Conservation (phyloP, 2,113 vertebrate species). For the Cichladusa arquata region DNA sequence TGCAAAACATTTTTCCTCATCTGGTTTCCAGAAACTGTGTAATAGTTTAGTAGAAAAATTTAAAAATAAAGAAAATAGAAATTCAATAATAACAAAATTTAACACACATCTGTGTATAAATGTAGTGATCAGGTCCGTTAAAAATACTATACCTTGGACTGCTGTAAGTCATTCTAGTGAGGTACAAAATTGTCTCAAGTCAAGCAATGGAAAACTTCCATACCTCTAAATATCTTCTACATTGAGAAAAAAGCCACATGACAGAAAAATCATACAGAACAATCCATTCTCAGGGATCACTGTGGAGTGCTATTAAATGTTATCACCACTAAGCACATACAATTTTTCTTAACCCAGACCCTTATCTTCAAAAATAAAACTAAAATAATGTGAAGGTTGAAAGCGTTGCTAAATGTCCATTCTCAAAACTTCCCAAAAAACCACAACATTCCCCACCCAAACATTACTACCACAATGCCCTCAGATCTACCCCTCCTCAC, state of each 20-base stretch:
- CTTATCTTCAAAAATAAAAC: background rate
- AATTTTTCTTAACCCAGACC: background rate
- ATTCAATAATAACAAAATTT: background rate
- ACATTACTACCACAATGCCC: background rate
- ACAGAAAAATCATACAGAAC: background rate
- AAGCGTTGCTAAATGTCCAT: background rate
- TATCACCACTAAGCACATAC: background rate
- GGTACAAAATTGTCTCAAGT: background rate
- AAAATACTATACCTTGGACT: background rate
- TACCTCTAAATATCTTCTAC: background rate
- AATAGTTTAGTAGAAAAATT: background rate
- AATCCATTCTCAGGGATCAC: background rate
- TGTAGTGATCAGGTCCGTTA: background rate
- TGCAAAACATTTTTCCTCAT: background rate
- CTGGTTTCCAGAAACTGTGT: background rate
- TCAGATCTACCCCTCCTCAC: background rate
- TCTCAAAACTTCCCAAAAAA: background rate
- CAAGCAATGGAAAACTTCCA: background rate
- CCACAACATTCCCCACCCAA: rapidly evolving
- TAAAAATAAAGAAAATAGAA: background rate
- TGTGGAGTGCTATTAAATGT: background rate
- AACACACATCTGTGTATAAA: rapidly evolving
- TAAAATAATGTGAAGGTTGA: background rate
- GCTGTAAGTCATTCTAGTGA: background rate
- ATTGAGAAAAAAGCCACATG: background rate